A percentile compares a stretch with the other conserved stretches of the same genome.
phyloP scores from a whole-genome alignment of 2,113 vertebrate genomes.

The Alethe castanea region DNA sequence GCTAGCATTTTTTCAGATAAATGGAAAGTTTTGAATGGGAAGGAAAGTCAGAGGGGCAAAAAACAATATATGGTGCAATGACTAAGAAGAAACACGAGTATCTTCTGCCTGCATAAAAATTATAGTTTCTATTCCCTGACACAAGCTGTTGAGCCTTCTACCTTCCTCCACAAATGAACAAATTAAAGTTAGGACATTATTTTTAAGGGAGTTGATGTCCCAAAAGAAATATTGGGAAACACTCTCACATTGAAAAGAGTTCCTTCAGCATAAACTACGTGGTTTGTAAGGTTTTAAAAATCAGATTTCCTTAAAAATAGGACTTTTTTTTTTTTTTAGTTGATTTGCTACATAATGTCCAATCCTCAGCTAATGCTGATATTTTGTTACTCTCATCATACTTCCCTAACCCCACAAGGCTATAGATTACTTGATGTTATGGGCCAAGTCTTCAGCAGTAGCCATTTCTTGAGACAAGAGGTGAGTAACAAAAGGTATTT shows the following conservation, averaged over 20 bases:
- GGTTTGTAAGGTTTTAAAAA: not conserved
- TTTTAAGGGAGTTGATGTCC: conserved; percentile 11
- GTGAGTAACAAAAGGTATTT: not conserved
- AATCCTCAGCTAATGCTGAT: not conserved
- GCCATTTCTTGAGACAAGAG: not conserved
- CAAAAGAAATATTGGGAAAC: not conserved
- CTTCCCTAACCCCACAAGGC: not conserved
- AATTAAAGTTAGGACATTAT: not conserved
- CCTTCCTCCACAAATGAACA: not conserved
- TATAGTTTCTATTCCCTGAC: not conserved
- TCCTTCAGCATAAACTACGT: not conserved
- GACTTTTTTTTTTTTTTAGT: not conserved
- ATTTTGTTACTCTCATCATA: not conserved
- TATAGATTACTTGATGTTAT: not conserved
- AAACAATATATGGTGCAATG: not conserved
- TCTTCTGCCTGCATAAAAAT: not conserved
- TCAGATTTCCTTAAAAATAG: not conserved
- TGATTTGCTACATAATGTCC: not conserved
- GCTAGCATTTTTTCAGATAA: conserved; percentile 17
- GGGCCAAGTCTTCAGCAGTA: not conserved
- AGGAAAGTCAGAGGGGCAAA: not conserved
- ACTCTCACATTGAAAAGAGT: not conserved
- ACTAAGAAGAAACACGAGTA: not conserved
- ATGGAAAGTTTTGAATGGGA: not conserved
- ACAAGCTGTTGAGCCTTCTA: not conserved